phyloP scores from a whole-genome alignment of 2,797 vertebrate genomes.

The Chelidonichthys spinosus region DNA sequence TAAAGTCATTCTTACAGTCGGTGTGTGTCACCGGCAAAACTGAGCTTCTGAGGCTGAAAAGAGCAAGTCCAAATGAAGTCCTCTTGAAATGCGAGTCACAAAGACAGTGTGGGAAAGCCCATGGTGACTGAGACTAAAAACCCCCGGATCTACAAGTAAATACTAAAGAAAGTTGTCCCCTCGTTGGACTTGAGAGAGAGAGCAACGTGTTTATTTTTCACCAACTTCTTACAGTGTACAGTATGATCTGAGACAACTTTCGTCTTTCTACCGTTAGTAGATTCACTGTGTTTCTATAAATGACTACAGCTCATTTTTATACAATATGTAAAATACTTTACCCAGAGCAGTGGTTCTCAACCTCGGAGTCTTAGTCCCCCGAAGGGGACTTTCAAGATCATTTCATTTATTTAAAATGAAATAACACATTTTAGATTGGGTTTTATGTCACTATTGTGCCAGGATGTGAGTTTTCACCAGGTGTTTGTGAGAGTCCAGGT shows the following conservation, averaged over 20 bases:
- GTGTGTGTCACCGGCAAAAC: not conserved
- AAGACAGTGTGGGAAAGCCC: not conserved
- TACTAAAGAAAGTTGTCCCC: slow-evolving; percentile 16
- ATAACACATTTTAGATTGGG: too few relatives aligned
- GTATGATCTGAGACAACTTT: not conserved
- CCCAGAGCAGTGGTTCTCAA: too few relatives aligned
- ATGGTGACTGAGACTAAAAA: slow-evolving; percentile 1
- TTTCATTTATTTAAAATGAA: too few relatives aligned
- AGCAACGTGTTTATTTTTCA: slow-evolving; percentile 12
- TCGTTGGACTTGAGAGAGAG: not conserved
- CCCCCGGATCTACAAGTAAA: slow-evolving; percentile 17
- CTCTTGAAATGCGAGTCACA: not conserved
- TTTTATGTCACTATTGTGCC: too few relatives aligned
- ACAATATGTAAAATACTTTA: too few relatives aligned
- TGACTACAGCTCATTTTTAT: not conserved
- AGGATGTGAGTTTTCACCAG: too few relatives aligned
- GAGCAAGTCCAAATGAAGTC: not conserved
- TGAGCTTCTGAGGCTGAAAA: not conserved
- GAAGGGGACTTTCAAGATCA: too few relatives aligned
- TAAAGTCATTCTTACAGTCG: not conserved
- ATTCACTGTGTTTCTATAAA: too few relatives aligned
- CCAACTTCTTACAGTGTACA: not conserved
- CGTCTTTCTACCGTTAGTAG: not conserved
- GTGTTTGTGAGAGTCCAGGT: too few relatives aligned
- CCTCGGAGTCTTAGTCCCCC: too few relatives aligned